Base-by-base conservation (phyloP, 1,140 invertebrate species). In the Copidosoma floridanum region DNA sequence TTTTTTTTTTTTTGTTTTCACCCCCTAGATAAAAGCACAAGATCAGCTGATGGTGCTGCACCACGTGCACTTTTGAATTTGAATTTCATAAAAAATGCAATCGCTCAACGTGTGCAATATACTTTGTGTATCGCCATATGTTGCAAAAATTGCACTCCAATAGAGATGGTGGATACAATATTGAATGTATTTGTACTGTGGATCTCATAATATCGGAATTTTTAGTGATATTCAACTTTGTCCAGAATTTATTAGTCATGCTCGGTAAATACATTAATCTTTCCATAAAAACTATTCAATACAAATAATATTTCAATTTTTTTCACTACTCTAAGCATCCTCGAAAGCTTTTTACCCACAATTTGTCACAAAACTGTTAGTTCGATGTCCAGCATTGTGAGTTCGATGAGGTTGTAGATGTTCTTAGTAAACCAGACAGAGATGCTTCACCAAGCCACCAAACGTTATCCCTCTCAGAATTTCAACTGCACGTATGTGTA, bases 71-170 rank as follows among this genome's bases (percentile, higher is more conserved):
- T 51, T 14, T 27, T 21, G 18, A 26, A 62, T 62, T 62, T 57
- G 48, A 62, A 62, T 62, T 62, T 62, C 46, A 62, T 57, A 52
- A 62, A 56, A 62, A 62, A 52, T 57, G 60, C 54, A 62, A 20
- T 26, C 18, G 12, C 14, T 16, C 24, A 18, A 8, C 11, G n/a
- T 24, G 12, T 32, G 6, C 29, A 32, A 12, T 32, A 38, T n/a
- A 38, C 23, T 57, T 29, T 24, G 46, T 26, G 32, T 60, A 46
- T 48, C 44, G 14, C 41, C 51, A 61, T 54, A 41, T 61, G 51
- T 61, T 29, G 41, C 58, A 11, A n/a, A n/a, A n/a, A n/a, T n/a
- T n/a, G n/a, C n/a, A n/a, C n/a, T n/a, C n/a, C n/a, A n/a, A n/a
- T n/a, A n/a, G n/a, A n/a, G n/a, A n/a, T n/a, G n/a, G n/a, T n/a